Evolutionary conservation across 2,797 vertebrate genomes (phyloP).

Genomic region (Echiichthys vipera): DNA sequence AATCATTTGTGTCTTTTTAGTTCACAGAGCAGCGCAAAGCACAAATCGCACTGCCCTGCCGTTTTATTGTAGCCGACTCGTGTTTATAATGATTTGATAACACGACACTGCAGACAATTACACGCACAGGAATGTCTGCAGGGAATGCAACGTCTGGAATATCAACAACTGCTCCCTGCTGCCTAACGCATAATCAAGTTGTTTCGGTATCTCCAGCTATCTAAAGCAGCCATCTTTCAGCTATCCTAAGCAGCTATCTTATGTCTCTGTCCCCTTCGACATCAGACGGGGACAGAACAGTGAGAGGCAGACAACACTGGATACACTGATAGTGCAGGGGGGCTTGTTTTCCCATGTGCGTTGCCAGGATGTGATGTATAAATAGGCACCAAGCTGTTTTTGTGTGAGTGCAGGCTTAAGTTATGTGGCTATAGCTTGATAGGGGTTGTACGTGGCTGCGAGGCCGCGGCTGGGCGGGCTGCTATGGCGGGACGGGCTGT

Average conservation of each 20-base stretch:
- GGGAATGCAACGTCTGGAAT: constrained; percentile 69
- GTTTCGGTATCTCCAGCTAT: constrained; percentile 78
- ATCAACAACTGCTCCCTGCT: constrained; percentile 69
- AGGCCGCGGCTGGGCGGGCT: constrained; percentile 33
- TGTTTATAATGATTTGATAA: constrained; percentile 69
- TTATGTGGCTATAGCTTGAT: constrained; percentile 73
- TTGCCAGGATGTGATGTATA: constrained; percentile 82
- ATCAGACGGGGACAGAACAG: constrained; percentile 69
- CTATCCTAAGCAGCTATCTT: constrained; percentile 78
- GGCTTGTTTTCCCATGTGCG: constrained; percentile 80
- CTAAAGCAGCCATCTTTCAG: constrained; percentile 80
- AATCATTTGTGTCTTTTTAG: constrained; percentile 28
- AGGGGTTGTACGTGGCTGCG: constrained; percentile 53
- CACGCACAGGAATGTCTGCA: constrained; percentile 53
- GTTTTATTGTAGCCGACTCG: constrained; percentile 48
- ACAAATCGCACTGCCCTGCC: constrained; percentile 28
- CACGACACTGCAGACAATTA: constrained; percentile 67
- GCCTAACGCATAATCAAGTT: constrained; percentile 79
- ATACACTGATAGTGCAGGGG: constrained; percentile 72
- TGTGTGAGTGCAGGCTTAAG: constrained; percentile 71
- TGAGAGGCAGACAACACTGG: constrained; percentile 76
- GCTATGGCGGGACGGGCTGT: constrained; percentile 42
- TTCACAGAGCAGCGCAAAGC: constrained; percentile 11
- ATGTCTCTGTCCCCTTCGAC: constrained; percentile 72
- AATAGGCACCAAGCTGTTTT: constrained; percentile 77